A percentile compares a stretch with the other conserved stretches of the same genome.
These are phyloP conservation scores for Thymelicus sylvestris DNA, from an alignment of 2,888 invertebrate species.

Conservation along the genomic window DNA sequence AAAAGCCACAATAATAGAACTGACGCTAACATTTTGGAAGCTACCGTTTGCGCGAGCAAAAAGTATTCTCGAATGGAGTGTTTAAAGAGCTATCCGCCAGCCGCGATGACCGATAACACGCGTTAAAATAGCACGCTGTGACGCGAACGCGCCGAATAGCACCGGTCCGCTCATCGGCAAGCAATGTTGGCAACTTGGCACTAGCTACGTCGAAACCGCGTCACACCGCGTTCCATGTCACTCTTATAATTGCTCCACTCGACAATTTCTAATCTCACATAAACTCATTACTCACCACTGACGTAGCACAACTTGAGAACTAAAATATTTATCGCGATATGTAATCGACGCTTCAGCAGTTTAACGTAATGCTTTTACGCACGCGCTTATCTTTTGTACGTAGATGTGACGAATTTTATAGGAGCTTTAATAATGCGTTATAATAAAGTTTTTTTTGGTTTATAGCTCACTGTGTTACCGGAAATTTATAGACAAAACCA, in stretches of 20 bases:
- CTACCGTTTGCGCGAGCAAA: constrained; percentile 14
- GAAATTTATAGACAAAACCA: no score
- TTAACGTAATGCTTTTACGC: constrained; percentile 64
- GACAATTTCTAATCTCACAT: constrained; percentile 64
- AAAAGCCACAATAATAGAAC: constrained; percentile 16
- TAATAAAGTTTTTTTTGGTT: neutral
- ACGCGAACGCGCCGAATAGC: constrained; percentile 50
- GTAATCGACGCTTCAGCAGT: constrained; percentile 58
- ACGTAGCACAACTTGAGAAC: constrained; percentile 66
- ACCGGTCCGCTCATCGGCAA: constrained; percentile 34
- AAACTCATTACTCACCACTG: constrained; percentile 68
- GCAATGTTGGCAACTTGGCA: constrained; percentile 49
- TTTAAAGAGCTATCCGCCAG: constrained; percentile 32
- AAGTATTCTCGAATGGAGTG: constrained; percentile 33
- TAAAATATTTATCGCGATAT: constrained; percentile 64
- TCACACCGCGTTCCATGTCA: constrained; percentile 61
- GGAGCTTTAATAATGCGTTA: neutral
- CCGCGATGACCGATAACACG: constrained; percentile 60
- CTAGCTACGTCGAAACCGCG: constrained; percentile 52
- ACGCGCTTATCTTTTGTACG: constrained; percentile 32
- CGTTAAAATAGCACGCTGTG: constrained; percentile 57
- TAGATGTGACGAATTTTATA: constrained; percentile 19
- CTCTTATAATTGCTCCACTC: constrained; percentile 73
- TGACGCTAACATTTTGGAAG: constrained; percentile 16
- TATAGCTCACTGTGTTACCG: no score